Conservation (phyloP, 2,113 vertebrate genomes). For the Xenotilapia leptura region DNA sequence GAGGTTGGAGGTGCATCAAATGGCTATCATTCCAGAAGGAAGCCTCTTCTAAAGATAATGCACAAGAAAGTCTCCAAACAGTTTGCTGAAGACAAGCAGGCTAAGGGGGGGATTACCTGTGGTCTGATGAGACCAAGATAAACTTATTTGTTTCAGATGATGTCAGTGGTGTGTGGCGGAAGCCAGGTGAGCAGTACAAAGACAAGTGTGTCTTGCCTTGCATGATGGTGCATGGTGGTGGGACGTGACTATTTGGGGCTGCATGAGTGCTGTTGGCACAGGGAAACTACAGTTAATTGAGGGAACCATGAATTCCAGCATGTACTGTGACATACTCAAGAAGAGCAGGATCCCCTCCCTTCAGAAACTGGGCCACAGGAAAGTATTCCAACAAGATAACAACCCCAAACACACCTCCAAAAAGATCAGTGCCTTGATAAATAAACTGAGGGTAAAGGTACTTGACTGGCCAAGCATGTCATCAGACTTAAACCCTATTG, state of each 20-base stretch:
- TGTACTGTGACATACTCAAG: background rate
- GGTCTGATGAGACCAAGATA: background rate
- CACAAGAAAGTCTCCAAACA: background rate
- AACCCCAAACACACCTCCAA: background rate
- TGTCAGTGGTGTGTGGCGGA: background rate
- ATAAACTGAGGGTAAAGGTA: background rate
- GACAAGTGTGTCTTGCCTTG: background rate
- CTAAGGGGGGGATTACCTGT: background rate
- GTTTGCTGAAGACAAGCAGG: background rate
- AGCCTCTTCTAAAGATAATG: background rate
- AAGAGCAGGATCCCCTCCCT: background rate
- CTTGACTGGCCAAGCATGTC: background rate
- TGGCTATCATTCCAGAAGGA: background rate
- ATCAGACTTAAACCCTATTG: background rate
- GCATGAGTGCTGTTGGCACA: background rate
- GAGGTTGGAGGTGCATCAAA: background rate
- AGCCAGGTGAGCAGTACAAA: background rate
- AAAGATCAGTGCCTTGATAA: background rate
- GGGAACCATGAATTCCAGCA: background rate
- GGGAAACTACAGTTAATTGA: background rate
- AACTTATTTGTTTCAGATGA: background rate
- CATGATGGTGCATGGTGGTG: background rate
- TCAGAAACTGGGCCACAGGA: background rate
- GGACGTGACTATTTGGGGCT: background rate
- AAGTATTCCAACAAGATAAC: background rate